Evolutionary conservation across 2,797 vertebrate species (phyloP), one percentile per base, ranked within the genome.

Genomic region (Pangasius djambal): DNA sequence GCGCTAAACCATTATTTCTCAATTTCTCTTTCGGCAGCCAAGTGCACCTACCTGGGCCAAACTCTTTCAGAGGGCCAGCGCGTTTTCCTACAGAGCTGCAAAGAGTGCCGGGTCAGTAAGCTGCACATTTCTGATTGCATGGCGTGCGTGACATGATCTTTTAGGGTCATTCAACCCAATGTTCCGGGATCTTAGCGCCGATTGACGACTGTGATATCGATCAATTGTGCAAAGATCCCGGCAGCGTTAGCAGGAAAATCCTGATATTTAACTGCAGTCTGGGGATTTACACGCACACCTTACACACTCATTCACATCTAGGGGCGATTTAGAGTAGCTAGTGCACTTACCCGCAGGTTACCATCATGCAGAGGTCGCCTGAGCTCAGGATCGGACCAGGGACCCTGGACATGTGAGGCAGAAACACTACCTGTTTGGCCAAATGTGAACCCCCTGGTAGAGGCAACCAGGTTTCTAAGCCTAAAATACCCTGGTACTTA

Each of bases 41-140:
- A 97, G 92, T 99, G 98, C 81, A 96, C 95, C 93, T 98, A 97
- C 92, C 96, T 97, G 96, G 97, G 97, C 61, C 97, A 96, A 93
- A 96, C 96, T 6, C 96, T 98, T 69, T 96, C 97, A 63, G 98
- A 99, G 94, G 97, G 98, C 89, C 97, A 98, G 85, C 94, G 95
- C 48, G 93, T 98, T 79, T 94, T 99, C 93, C 96, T 96, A 85
- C 95, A 95, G 93, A 97, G 94, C 95, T 99, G 98, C 95, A 96
- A 95, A 93, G 97, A 99, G 96, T 99, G 98, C 94, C 97, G 96
- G 95, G 98, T 99, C 96, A 97, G 94, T 31, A 55, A 61, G 25
- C 59, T 3, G 22, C 31, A 81, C 44, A 63, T 55, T 25, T 83
- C 77, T 13, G 63, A n/a, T 48, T 22, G 48, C 83, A 55, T 0